Base-by-base conservation (phyloP, 2,888 invertebrate species). In the Orthonychiurus folsomi region DNA sequence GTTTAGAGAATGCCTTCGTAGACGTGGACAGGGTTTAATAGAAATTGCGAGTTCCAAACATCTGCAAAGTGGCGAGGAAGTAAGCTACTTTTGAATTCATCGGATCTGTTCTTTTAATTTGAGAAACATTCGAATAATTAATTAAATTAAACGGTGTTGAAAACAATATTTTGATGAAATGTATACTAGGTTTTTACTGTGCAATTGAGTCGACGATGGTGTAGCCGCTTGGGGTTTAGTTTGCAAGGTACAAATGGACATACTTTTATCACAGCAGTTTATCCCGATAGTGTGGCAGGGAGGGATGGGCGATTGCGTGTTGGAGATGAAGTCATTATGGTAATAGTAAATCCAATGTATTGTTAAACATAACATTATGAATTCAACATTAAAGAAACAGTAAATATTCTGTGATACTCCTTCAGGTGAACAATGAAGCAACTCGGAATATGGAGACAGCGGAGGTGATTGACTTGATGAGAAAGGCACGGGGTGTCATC, bases 201-300 rank as follows among this genome's bases (percentile, higher is more conserved):
- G 65, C 88, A 89, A 76, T 78, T 93, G 76, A 87, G 87, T 75
- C 81, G 89, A 71, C 87, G 89, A 56, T 89, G 89, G 89, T 89
- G 89, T 77, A 89, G 89, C 74, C 82, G 91, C 65, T 81, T 92
- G 59, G 92, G 92, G 50, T 90, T 92, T 79, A 91, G 90, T 76
- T 82, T 92, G 59, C 87, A 89, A 75, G 83, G 85, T 1, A 74
- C 76, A 3, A 76, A 73, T 81, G 74, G 76, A 47, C 73, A 70
- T 55, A 84, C 84, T 68, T 86, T 86, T 75, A 88, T 93, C 75
- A 88, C 88, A 60, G 88, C 89, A 20, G 88, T 92, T n/a, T 86
- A 89, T 78, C 84, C 83, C 53, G 88, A 89, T 75, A 89, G 89
- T 75, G 87, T 89, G 2, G 91, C 92, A 21, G 87, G 88, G 2